Base-by-base conservation (phyloP, 2,113 vertebrate species). In the Girardinichthys multiradiatus region DNA sequence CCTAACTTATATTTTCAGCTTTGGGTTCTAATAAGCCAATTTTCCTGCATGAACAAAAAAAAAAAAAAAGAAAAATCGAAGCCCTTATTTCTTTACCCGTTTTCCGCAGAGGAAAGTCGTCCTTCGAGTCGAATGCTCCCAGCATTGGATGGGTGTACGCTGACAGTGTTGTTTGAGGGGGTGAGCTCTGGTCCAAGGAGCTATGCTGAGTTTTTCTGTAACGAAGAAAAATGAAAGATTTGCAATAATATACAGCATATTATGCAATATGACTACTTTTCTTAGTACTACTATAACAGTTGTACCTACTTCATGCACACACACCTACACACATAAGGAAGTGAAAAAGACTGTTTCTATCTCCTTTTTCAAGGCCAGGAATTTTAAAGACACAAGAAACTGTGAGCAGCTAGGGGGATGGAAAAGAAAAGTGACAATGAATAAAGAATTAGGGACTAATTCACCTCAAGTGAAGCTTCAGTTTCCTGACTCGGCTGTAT, bases 81-180 rank as follows among this genome's bases (percentile, higher is more conserved):
- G 39, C 11, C 57, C 28, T 27, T 1, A 11, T 11, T 27, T 59
- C 11, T 28, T 69, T 91, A 99, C 98, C 98, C 94, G 98, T 99
- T 93, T 99, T 99, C 81, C 98, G 94, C 70, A 99, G 96, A 0
- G 98, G 98, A 84, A 99, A 99, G 95, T 99, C 97, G 1, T 99
- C 96, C 94, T 97, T 99, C 83, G 96, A 92, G 90, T 99, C 98
- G 0, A 99, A 99, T 89, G 97, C 95, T 31, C 97, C 97, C 91
- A 99, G 95, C 45, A 97, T 91, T 0, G 96, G 96, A 77, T 98
- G 97, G 93, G 95, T 96, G 92, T 96, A 99, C 66, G 96, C 94
- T 74, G 96, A 96, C 54, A 96, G 87, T 11, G 95, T 93, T 0
- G 96, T 95, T 89, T 98, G 98, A 4, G 97, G 97, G 3, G 98